phyloP scores from a whole-genome alignment of 2,113 vertebrate species.

The Perccottus glenii region DNA sequence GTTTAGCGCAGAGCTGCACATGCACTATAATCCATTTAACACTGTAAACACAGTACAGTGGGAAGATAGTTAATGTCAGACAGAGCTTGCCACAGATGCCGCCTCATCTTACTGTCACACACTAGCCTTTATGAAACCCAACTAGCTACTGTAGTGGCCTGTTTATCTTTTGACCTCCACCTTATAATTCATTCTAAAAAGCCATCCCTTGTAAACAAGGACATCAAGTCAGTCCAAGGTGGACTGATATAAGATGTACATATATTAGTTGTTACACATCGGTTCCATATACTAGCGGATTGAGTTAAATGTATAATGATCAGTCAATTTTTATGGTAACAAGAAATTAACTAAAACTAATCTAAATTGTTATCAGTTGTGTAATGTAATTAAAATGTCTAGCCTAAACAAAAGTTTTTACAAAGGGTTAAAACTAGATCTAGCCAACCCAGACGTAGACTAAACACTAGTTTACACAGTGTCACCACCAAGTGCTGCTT shows the following conservation, averaged over 20 bases:
- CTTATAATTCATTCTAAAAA: constrained; percentile 26
- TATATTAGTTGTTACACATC: too few species aligned
- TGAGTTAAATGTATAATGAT: too few species aligned
- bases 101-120: constrained; percentile 62
- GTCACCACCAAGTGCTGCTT: too few species aligned
- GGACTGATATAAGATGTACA: neutral
- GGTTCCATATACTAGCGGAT: too few species aligned
- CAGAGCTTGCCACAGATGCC: constrained; percentile 41
- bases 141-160: neutral
- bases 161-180: constrained; percentile 3
- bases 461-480: too few species aligned
- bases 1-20: constrained; percentile 49
- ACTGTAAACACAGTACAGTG: constrained; percentile 62
- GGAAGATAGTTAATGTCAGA: constrained; percentile 62
- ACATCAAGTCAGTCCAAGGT: neutral
- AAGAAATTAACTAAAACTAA: too few species aligned
- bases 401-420: too few species aligned
- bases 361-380: too few species aligned
- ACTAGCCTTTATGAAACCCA: constrained; percentile 31
- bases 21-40: constrained; percentile 72
- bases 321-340: too few species aligned
- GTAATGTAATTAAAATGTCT: too few species aligned
- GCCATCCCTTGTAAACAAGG: constrained; percentile 3
- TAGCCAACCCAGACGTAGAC: too few species aligned
- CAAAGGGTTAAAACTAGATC: too few species aligned